Evolutionary conservation across 2,113 vertebrate species (phyloP).

Genomic region (Pluvianellus socialis): DNA sequence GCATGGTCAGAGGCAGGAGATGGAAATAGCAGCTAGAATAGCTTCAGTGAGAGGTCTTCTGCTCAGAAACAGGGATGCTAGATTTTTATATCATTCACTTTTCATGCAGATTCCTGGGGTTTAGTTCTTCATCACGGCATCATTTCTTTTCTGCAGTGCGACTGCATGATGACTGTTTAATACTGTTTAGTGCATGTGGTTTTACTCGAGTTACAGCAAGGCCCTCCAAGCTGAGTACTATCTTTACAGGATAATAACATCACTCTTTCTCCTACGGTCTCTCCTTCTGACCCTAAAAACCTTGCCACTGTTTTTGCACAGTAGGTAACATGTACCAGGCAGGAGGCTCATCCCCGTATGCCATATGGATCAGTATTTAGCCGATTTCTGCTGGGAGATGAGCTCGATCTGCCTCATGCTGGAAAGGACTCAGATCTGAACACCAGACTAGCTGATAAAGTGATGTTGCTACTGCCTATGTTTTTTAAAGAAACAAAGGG

Average conservation of each 20-base stretch:
- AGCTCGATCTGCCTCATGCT: background rate
- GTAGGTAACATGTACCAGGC: background rate
- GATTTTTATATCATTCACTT: background rate
- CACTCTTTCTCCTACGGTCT: background rate
- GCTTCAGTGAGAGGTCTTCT: background rate
- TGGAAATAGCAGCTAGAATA: background rate
- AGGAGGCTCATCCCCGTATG: background rate
- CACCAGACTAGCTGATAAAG: slow-evolving; percentile 22
- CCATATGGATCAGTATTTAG: background rate
- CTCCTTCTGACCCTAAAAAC: background rate
- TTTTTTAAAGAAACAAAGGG: slow-evolving; percentile 30
- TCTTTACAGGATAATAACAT: background rate
- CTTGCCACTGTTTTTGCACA: background rate
- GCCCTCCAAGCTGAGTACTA: background rate
- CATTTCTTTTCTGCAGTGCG: background rate
- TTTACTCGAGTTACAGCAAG: background rate
- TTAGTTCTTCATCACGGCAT: rapidly evolving
- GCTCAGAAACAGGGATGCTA: background rate
- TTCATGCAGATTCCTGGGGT: background rate
- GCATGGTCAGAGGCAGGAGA: background rate
- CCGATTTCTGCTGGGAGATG: background rate
- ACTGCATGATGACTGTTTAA: background rate
- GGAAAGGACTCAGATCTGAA: background rate
- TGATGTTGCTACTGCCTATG: background rate
- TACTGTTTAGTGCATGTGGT: background rate